Base-by-base conservation (phyloP, 2,888 invertebrate species). In the Noctua comes region DNA sequence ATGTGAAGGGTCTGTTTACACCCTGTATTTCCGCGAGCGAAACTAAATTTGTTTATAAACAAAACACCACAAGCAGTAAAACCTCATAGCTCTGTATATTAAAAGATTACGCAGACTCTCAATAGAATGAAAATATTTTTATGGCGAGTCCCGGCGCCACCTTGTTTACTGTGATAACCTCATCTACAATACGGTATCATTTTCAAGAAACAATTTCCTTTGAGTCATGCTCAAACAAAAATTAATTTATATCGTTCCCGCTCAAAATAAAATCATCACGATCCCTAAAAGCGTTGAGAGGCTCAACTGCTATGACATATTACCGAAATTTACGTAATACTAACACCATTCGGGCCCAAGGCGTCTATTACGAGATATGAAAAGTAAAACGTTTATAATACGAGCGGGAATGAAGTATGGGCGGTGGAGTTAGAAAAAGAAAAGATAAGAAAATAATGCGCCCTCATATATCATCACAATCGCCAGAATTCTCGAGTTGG, bases 371-470 rank as follows among this genome's bases (percentile, higher is more conserved):
- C 89, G 92, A 93, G 95, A 96, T 95, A 95, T 94, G 94, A 95
- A 95, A 95, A 95, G 94, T 95, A 95, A 95, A 95, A 94, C 95
- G 95, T 94, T 95, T 95, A 95, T 95, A 96, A 96, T 95, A 93
- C 94, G 93, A 92, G 92, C 92, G 91, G 85, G 93, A 95, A 96
- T 96, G 95, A 96, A 95, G 95, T 95, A 96, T 96, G 95, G 94
- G 90, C 93, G 94, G 94, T 95, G 94, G 95, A 95, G 96, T 95
- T 95, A 96, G 96, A 95, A 95, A 95, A 95, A 95, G 95, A 95
- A 94, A 95, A 96, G 97, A 97, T 96, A 96, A 96, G 97, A 96
- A 96, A 96, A 96, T 96, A 97, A 97, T 96, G 94, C 96, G 92
- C 95, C 93, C 93, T 93, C 96, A 96, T 97, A 97, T 96, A 96